Conservation (phyloP, 1,140 invertebrate species). For the Drosophila nigromelanica region DNA sequence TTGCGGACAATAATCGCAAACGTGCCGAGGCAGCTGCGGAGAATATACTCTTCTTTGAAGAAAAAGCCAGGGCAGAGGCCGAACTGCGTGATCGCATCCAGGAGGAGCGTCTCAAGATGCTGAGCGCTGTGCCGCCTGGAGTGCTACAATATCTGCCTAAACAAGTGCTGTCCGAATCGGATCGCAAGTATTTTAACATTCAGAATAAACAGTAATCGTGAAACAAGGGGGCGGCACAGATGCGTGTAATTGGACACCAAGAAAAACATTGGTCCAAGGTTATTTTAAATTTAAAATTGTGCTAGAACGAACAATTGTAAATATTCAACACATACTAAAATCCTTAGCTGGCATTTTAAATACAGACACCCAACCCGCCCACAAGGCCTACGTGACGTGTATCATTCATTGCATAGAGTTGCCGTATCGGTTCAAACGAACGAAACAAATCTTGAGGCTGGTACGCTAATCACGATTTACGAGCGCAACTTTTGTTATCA, state of each 20-base stretch:
- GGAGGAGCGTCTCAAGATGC: conserved; percentile 51
- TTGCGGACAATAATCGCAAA: conserved; percentile 62
- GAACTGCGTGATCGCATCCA: conserved; percentile 40
- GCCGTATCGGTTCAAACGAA: conserved; percentile 8
- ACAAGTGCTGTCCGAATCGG: conserved; percentile 45
- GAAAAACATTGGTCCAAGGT: background rate
- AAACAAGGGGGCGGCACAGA: background rate
- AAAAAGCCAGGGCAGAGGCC: conserved; percentile 46
- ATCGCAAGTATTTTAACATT: conserved; percentile 47
- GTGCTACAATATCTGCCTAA: conserved; percentile 62
- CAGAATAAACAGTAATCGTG: background rate
- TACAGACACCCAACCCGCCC: conserved; percentile 38
- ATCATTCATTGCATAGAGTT: conserved; percentile 22
- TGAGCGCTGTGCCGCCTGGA: conserved; percentile 41
- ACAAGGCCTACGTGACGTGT: conserved; percentile 64
- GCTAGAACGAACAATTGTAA: background rate
- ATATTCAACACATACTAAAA: conserved; percentile 7
- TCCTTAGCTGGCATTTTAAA: conserved; percentile 26
- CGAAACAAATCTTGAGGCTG: conserved; percentile 4
- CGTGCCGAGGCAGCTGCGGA: conserved; percentile 59
- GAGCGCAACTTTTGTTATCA: background rate
- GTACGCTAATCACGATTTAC: conserved; percentile 6
- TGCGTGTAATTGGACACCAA: conserved; percentile 1
- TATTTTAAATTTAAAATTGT: conserved; percentile 5
- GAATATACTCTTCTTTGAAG: conserved; percentile 52